A percentile compares a stretch with the other conserved stretches of the same genome.
These are phyloP conservation scores for Pangasianodon gigas DNA, from an alignment of 2,113 vertebrate species.

Conservation along the genomic window DNA sequence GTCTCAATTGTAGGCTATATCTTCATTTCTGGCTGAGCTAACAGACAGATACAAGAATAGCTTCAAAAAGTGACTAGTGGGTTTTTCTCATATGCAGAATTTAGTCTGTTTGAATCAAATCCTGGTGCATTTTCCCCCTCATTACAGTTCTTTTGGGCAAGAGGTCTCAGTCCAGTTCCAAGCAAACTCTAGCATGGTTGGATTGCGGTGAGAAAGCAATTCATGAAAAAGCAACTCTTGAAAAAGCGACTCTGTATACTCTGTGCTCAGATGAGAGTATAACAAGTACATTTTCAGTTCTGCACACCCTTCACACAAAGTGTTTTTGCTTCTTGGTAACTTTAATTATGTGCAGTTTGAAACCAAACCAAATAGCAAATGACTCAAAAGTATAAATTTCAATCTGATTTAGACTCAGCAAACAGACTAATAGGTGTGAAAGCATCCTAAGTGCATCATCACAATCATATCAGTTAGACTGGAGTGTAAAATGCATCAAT, in stretches of 20 bases:
- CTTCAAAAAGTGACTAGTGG: neutral
- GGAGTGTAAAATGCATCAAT: neutral
- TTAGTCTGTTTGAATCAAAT: neutral
- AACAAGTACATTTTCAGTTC: neutral
- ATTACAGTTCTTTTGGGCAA: neutral
- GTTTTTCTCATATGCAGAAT: neutral
- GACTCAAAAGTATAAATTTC: neutral
- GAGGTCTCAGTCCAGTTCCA: neutral
- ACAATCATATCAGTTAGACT: neutral
- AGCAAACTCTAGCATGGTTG: neutral
- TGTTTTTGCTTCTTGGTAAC: neutral
- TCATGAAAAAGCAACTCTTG: neutral
- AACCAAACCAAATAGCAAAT: neutral
- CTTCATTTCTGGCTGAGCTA: constrained; percentile 17
- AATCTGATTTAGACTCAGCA: neutral
- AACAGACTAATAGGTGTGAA: neutral
- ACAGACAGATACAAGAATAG: neutral
- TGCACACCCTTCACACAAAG: neutral
- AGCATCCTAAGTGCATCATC: neutral
- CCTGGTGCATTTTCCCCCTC: neutral
- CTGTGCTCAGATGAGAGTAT: neutral
- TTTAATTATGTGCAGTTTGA: neutral
- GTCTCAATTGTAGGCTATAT: neutral
- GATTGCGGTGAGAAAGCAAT: neutral
- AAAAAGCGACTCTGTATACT: neutral